A percentile compares a stretch with the other conserved stretches of the same genome.
Conservation (phyloP, 2,888 invertebrate species). For the Stegana nigrithorax region DNA sequence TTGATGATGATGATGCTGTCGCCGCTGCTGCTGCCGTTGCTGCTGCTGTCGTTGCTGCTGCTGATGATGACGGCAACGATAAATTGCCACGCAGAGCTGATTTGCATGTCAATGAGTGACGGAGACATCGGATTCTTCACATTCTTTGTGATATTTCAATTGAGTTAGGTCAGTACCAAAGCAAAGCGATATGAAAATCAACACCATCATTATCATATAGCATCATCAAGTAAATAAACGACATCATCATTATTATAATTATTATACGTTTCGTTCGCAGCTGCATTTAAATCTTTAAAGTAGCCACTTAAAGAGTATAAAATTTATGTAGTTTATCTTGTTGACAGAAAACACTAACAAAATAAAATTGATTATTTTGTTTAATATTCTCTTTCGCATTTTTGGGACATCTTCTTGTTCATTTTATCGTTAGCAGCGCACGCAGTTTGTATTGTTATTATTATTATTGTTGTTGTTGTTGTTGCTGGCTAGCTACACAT, state of each 20-base stretch:
- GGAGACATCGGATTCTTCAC: constrained; percentile 15
- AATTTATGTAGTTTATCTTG: constrained; percentile 40
- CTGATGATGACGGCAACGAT: background rate
- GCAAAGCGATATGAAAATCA: background rate
- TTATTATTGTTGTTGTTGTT: constrained; percentile 32
- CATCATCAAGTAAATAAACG: background rate
- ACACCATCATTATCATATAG: background rate
- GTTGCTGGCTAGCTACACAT: constrained; percentile 25
- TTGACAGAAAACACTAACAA: constrained; percentile 33
- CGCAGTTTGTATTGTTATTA: constrained; percentile 46
- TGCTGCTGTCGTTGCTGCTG: background rate
- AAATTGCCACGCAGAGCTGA: too few relatives aligned
- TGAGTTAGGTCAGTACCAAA: constrained; percentile 6
- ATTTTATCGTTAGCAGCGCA: background rate
- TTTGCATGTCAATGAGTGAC: constrained; percentile 51
- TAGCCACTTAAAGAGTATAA: constrained; percentile 17
- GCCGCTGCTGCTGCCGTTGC: constrained; percentile 25
- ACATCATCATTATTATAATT: background rate
- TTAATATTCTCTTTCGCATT: background rate
- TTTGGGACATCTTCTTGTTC: background rate
- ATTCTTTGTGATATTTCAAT: background rate
- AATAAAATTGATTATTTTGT: constrained; percentile 27
- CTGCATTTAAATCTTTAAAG: constrained; percentile 16
- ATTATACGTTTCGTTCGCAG: background rate
- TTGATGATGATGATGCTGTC: constrained; percentile 25